phyloP scores from a whole-genome alignment of 2,888 invertebrate genomes.

The Tetranychus truncatus region DNA sequence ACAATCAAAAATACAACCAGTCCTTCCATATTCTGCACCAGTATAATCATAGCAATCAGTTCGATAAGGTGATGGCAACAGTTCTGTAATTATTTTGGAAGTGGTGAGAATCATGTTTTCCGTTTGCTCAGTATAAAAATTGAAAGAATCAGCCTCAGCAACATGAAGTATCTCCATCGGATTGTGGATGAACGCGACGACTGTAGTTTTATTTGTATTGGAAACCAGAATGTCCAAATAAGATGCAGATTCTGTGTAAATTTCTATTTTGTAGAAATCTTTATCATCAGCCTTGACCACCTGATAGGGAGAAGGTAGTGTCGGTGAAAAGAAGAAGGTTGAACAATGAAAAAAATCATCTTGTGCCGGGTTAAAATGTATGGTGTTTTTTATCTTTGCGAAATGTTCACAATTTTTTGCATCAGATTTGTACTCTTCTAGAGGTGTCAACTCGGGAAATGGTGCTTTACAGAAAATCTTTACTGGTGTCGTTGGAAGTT shows the following conservation, averaged over 20 bases:
- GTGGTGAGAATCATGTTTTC: neutral
- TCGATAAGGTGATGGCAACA: neutral
- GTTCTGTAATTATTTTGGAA: neutral
- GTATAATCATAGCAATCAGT: neutral
- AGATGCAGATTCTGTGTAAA: neutral
- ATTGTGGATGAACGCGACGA: neutral
- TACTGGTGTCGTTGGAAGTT: neutral
- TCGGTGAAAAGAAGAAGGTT: neutral
- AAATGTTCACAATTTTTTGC: neutral
- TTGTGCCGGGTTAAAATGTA: neutral
- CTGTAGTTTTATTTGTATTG: neutral
- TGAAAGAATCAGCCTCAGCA: neutral
- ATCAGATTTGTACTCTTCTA: neutral
- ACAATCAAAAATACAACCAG: neutral
- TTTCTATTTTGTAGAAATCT: neutral
- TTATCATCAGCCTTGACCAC: neutral
- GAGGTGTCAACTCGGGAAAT: neutral
- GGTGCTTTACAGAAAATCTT: neutral
- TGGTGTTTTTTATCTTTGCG: neutral
- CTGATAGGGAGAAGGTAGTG: neutral
- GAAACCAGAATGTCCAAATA: neutral
- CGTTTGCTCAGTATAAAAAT: neutral
- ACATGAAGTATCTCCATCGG: conserved; percentile 3
- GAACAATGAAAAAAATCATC: neutral
- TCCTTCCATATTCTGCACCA: neutral